These are phyloP conservation scores for Heliconius himera DNA, from an alignment of 1,140 invertebrate species.

Conservation along the genomic window DNA sequence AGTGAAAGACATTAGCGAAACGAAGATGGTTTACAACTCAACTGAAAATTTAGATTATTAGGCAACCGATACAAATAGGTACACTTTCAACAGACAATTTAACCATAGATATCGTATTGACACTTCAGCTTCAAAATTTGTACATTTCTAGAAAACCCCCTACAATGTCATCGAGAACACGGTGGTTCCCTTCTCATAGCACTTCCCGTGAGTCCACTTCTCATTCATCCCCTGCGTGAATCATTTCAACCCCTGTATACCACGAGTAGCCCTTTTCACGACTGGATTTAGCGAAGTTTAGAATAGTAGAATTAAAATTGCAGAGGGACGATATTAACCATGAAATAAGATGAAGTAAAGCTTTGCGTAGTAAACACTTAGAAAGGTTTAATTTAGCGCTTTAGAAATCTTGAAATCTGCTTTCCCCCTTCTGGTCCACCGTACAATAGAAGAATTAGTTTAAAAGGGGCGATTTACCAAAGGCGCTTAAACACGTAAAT, in stretches of 20 bases:
- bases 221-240: conserved; percentile 44
- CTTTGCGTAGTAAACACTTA: conserved; percentile 72
- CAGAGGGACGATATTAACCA: conserved; percentile 31
- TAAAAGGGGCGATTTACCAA: conserved; percentile 61
- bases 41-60: conserved; percentile 45
- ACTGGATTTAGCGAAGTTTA: conserved; percentile 39
- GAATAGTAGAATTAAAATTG: conserved; percentile 36
- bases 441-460: conserved; percentile 68
- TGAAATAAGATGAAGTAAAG: conserved; percentile 57
- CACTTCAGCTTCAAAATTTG: conserved; percentile 67
- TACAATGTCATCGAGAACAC: conserved; percentile 44
- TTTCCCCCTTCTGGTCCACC: conserved; percentile 56
- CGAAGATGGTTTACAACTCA: conserved; percentile 26
- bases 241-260: conserved; percentile 43
- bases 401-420: conserved; percentile 62
- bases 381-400: conserved; percentile 61
- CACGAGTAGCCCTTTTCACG: conserved; percentile 45
- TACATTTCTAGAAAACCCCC: conserved; percentile 57
- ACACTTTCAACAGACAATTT: conserved; percentile 60
- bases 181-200: conserved; percentile 47
- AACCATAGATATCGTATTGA: conserved; percentile 81
- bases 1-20: conserved; percentile 42
- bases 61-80: conserved; percentile 57
- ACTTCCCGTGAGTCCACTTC: conserved; percentile 40
- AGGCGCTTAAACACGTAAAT: conserved; percentile 62